Conservation (phyloP, 2,797 vertebrate species). For the Margarornis squamiger region DNA sequence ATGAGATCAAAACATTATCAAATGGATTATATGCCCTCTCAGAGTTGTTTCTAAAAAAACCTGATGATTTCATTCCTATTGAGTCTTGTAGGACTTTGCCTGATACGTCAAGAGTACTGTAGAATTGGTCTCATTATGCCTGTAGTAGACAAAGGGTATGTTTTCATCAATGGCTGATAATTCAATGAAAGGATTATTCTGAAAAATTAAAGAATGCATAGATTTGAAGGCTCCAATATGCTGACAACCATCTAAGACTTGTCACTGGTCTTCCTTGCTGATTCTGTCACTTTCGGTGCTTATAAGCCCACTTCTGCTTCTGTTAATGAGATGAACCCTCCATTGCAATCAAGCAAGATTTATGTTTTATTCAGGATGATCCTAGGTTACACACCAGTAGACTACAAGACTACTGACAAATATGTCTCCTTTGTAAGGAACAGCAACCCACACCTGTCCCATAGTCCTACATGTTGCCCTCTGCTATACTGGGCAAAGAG, state of each 20-base stretch:
- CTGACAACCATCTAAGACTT: not conserved
- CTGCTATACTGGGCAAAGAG: not conserved
- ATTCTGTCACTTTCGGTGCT: not conserved
- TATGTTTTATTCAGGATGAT: not conserved
- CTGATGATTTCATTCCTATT: not conserved
- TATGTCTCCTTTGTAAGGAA: accelerated
- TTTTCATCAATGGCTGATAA: not conserved
- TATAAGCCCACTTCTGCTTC: not conserved
- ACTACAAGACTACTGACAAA: not conserved
- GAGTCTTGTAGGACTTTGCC: not conserved
- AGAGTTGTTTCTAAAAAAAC: not conserved
- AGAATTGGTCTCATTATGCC: not conserved
- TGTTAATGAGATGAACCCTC: not conserved
- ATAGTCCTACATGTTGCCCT: not conserved
- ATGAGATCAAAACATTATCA: not conserved
- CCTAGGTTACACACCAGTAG: not conserved
- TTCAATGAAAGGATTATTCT: not conserved
- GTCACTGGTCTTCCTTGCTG: not conserved
- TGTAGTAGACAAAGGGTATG: not conserved
- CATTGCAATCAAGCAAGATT: not conserved
- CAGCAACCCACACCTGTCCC: not conserved
- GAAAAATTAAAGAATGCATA: not conserved
- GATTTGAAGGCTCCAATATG: not conserved
- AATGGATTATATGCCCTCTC: not conserved
- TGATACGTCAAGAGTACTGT: not conserved